Conservation (phyloP, 2,888 invertebrate genomes). For the Zygogramma bicolorata region DNA sequence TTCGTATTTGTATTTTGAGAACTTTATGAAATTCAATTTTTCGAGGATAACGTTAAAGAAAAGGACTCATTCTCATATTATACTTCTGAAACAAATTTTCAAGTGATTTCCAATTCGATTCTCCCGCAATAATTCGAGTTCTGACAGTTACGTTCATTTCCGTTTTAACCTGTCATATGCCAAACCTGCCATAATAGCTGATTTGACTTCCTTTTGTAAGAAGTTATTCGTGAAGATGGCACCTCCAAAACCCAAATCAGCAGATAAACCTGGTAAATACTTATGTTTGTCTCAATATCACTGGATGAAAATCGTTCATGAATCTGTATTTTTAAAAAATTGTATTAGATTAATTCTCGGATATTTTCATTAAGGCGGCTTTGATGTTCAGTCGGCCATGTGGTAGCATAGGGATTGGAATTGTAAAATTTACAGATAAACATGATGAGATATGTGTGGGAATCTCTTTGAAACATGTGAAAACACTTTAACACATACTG, state of each 20-base stretch:
- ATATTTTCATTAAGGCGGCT: background rate
- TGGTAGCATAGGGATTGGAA: conserved; percentile 32
- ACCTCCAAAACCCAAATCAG: conserved; percentile 83
- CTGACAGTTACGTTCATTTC: too few relatives aligned
- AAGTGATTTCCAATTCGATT: too few relatives aligned
- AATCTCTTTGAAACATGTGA: conserved; percentile 71
- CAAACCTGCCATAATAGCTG: conserved; percentile 28
- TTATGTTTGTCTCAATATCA: background rate
- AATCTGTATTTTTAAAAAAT: background rate
- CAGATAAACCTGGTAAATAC: conserved; percentile 85
- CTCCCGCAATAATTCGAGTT: too few relatives aligned
- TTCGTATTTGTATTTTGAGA: too few relatives aligned
- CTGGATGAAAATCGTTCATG: background rate
- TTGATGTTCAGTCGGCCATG: conserved; percentile 49
- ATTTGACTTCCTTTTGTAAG: conserved; percentile 48
- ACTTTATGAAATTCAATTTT: too few relatives aligned
- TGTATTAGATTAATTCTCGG: background rate
- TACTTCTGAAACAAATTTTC: too few relatives aligned
- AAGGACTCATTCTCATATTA: too few relatives aligned
- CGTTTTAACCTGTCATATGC: background rate
- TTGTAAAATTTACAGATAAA: conserved; percentile 2
- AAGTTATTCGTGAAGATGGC: conserved; percentile 76
- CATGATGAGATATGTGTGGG: conserved; percentile 69
- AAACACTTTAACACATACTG: conserved; percentile 49
- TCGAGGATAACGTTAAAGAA: too few relatives aligned